Evolutionary conservation across 2,113 vertebrate genomes (phyloP).

Genomic region (Syngnathus floridae): DNA sequence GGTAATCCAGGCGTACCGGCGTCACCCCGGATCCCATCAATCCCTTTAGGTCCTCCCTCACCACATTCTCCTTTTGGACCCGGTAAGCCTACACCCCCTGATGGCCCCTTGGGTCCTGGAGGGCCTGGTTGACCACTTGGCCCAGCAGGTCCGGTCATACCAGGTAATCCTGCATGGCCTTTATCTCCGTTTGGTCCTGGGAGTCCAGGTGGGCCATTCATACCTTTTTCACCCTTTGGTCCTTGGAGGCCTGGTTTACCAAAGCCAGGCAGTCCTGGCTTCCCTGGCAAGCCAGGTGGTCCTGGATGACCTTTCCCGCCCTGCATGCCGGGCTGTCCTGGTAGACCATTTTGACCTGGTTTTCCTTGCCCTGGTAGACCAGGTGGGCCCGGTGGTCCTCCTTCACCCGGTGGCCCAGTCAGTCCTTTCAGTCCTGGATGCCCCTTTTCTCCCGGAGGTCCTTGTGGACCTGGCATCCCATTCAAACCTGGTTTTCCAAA

Average conservation of each 20-base stretch:
- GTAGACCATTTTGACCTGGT: slow-evolving; percentile 82
- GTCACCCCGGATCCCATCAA: slow-evolving; percentile 79
- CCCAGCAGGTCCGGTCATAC: slow-evolving; percentile 79
- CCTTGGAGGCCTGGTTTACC: slow-evolving; percentile 89
- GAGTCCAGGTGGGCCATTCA: slow-evolving; percentile 76
- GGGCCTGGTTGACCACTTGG: slow-evolving; percentile 77
- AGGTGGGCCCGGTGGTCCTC: slow-evolving; percentile 80
- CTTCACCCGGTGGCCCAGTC: slow-evolving; percentile 74
- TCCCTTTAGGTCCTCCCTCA: slow-evolving; percentile 78
- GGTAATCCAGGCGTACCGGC: slow-evolving; percentile 81
- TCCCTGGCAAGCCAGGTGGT: slow-evolving; percentile 82
- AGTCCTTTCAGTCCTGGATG: slow-evolving; percentile 78
- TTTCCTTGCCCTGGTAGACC: slow-evolving; percentile 85
- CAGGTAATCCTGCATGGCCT: slow-evolving; percentile 79
- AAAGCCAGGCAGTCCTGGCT: slow-evolving; percentile 83
- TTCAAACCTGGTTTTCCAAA: slow-evolving; percentile 85
- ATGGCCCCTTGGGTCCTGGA: slow-evolving; percentile 79
- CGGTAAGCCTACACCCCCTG: slow-evolving; percentile 78
- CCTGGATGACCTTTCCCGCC: slow-evolving; percentile 90
- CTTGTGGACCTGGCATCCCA: slow-evolving; percentile 84
- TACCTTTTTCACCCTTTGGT: slow-evolving; percentile 85
- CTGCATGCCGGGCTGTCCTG: slow-evolving; percentile 84
- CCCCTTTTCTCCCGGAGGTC: slow-evolving; percentile 81
- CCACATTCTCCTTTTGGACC: slow-evolving; percentile 91
- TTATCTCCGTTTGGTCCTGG: slow-evolving; percentile 86